phyloP scores from a whole-genome alignment of 2,113 vertebrate genomes.

The Scomber colias region DNA sequence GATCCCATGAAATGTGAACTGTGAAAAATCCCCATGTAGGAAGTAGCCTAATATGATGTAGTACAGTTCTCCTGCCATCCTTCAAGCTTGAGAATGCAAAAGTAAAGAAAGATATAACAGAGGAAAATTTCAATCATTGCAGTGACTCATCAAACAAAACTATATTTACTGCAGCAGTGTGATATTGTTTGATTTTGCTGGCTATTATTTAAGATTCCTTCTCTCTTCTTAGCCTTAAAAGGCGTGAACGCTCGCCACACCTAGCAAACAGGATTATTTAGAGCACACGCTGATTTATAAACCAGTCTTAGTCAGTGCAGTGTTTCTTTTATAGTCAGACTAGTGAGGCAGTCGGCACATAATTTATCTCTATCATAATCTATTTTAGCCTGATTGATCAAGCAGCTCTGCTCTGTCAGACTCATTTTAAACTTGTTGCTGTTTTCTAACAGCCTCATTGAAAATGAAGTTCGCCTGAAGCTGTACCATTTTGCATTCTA shows the following conservation, averaged over 20 bases:
- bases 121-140: not conserved
- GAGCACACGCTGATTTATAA: conserved; percentile 50
- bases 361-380: conserved; percentile 34
- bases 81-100: not conserved
- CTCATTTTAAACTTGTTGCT: conserved; percentile 31
- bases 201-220: conserved; percentile 23
- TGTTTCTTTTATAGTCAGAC: conserved; percentile 54
- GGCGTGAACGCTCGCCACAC: conserved; percentile 21
- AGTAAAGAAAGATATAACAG: not conserved
- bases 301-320: conserved; percentile 31
- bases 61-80: too few relatives aligned
- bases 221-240: conserved; percentile 47
- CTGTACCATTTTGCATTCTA: conserved; percentile 29
- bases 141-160: conserved; percentile 21
- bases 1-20: too few relatives aligned
- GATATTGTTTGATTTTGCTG: conserved; percentile 27
- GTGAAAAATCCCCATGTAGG: too few relatives aligned
- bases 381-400: conserved; percentile 32
- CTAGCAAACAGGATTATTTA: conserved; percentile 57
- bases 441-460: conserved; percentile 39
- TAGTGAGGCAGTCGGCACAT: conserved; percentile 17
- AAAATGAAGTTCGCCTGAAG: conserved; percentile 25
- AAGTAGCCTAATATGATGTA: too few relatives aligned
- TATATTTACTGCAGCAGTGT: conserved; percentile 4
- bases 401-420: conserved; percentile 8